Evolutionary conservation across 2,113 vertebrate genomes (phyloP).

Genomic region (Oceanites oceanicus): DNA sequence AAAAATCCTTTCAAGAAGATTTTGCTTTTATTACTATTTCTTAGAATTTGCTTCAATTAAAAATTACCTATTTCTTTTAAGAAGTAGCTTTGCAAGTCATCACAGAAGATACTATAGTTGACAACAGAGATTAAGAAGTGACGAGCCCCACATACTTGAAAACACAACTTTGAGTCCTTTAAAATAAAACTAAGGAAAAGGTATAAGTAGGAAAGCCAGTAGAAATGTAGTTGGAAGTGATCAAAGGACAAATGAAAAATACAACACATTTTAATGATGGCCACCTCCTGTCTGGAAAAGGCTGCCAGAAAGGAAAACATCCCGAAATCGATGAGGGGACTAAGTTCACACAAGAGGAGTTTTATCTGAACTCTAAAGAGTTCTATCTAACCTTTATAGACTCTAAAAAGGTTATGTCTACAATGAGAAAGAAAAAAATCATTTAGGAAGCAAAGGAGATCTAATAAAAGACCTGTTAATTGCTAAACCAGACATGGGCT

Average conservation of each 20-base stretch:
- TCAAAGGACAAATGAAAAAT: neutral
- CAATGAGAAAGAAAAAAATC: conserved; percentile 20
- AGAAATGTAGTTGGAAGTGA: neutral
- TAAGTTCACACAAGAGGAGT: neutral
- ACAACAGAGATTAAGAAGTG: neutral
- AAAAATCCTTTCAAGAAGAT: neutral
- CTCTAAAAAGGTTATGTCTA: neutral
- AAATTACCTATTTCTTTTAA: neutral
- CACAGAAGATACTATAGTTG: neutral
- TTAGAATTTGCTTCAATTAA: neutral
- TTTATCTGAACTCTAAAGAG: too few relatives aligned
- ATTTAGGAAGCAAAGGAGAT: conserved; percentile 38
- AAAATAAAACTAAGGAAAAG: neutral
- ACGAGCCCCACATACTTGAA: neutral
- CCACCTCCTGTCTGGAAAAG: neutral
- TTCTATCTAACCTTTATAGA: too few relatives aligned
- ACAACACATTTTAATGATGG: neutral
- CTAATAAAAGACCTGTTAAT: conserved; percentile 43
- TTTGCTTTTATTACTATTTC: neutral
- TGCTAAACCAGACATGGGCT: conserved; percentile 23
- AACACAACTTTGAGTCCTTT: neutral
- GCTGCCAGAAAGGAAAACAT: neutral
- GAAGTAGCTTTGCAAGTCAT: neutral
- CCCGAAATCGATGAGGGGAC: neutral
- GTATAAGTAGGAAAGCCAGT: neutral